phyloP scores from a whole-genome alignment of 1,140 invertebrate genomes.

The Hyles euphorbiae region DNA sequence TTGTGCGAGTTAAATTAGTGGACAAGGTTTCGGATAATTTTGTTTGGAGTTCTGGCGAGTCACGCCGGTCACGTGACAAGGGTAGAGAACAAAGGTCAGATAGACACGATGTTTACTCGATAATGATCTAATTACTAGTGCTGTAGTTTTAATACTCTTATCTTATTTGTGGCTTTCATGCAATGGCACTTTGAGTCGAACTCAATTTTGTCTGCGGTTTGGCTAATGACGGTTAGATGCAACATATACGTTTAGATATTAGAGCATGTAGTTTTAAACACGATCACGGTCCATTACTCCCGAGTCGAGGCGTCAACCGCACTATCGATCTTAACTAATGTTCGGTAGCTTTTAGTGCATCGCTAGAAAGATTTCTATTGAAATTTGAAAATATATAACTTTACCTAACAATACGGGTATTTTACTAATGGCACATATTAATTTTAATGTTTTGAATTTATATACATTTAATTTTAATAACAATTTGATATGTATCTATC shows the following conservation, averaged over 20 bases:
- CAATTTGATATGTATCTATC: too few relatives aligned
- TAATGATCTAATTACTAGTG: constrained; percentile 1
- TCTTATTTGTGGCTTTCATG: background rate
- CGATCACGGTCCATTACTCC: constrained; percentile 15
- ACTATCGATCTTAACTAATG: constrained; percentile 9
- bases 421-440: too few relatives aligned
- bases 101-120: constrained; percentile 6
- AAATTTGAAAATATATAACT: too few relatives aligned
- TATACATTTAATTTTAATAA: too few relatives aligned
- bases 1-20: constrained; percentile 6
- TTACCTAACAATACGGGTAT: too few relatives aligned
- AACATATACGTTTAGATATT: too few relatives aligned
- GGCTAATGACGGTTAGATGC: too few relatives aligned
- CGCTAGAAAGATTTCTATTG: too few relatives aligned
- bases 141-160: background rate
- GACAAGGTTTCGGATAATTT: constrained; percentile 3
- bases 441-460: too few relatives aligned
- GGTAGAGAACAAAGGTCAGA: constrained; percentile 6
- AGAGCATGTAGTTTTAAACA: constrained; percentile 8
- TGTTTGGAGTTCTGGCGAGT: constrained; percentile 3
- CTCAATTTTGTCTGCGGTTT: too few relatives aligned
- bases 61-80: constrained; percentile 9
- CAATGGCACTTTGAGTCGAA: background rate
- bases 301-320: constrained; percentile 13
- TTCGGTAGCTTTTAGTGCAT: too few relatives aligned